These are phyloP conservation scores for Nasalis larvatus DNA, from an alignment of 2,113 vertebrate genomes.

Conservation along the genomic window DNA sequence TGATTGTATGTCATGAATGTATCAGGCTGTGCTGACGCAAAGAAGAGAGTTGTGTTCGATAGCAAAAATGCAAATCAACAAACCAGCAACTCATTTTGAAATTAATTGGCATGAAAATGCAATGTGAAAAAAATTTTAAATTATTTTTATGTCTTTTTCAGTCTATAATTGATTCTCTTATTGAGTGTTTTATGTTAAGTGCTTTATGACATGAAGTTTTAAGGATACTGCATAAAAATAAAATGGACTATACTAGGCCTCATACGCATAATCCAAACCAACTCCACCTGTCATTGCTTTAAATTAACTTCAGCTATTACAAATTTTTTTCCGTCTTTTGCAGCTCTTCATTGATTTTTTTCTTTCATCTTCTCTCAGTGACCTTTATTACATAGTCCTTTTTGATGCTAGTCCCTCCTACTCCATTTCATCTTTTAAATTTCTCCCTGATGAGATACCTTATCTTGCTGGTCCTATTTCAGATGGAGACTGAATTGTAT, in stretches of 20 bases:
- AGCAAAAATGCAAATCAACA: conserved; percentile 44
- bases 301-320: conserved; percentile 64
- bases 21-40: background rate
- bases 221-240: conserved; percentile 61
- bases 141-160: conserved; percentile 68
- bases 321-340: conserved; percentile 32
- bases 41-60: background rate
- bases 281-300: conserved; percentile 59
- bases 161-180: conserved; percentile 63
- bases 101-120: conserved; percentile 60
- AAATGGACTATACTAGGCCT: background rate
- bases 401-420: conserved; percentile 41
- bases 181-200: conserved; percentile 72
- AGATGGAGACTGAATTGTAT: conserved; percentile 80
- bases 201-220: conserved; percentile 60
- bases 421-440: conserved; percentile 83
- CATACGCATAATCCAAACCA: conserved; percentile 10
- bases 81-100: conserved; percentile 55
- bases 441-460: conserved; percentile 79
- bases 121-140: conserved; percentile 36
- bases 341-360: conserved; percentile 48
- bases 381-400: conserved; percentile 36
- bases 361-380: conserved; percentile 54
- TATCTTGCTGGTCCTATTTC: conserved; percentile 81
- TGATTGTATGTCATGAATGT: background rate